Evolutionary conservation across 2,113 vertebrate genomes (phyloP).

Genomic region (Candoia aspera): DNA sequence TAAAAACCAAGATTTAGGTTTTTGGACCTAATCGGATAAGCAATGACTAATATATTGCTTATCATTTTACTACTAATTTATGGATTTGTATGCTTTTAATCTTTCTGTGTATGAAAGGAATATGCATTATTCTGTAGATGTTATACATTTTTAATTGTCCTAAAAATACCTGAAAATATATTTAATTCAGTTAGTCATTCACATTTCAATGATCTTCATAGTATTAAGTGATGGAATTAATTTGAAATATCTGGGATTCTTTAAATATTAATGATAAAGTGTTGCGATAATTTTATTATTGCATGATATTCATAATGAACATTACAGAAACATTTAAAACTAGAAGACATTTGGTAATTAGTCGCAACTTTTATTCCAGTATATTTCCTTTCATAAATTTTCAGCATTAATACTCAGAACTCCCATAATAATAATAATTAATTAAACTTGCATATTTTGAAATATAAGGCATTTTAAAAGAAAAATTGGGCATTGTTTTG

Average conservation of each 20-base stretch:
- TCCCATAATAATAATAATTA: slow-evolving; percentile 8
- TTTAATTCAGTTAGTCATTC: slow-evolving; percentile 78
- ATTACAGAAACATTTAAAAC: slow-evolving; percentile 52
- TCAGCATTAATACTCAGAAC: slow-evolving; percentile 21
- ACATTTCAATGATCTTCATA: slow-evolving; percentile 76
- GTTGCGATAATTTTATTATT: slow-evolving; percentile 54
- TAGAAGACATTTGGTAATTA: slow-evolving; percentile 29
- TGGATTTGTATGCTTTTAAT: slow-evolving; percentile 68
- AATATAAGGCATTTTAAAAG: slow-evolving; percentile 24
- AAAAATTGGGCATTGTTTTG: background rate
- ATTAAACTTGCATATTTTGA: background rate
- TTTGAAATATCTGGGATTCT: slow-evolving; percentile 68
- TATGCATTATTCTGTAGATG: slow-evolving; percentile 72
- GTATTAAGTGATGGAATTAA: slow-evolving; percentile 68
- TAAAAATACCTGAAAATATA: slow-evolving; percentile 69
- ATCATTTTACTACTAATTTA: slow-evolving; percentile 60
- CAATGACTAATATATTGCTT: slow-evolving; percentile 43
- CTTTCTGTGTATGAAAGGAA: slow-evolving; percentile 70
- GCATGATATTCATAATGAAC: slow-evolving; percentile 46
- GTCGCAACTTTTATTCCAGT: slow-evolving; percentile 29
- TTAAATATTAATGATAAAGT: slow-evolving; percentile 52
- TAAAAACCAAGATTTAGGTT: slow-evolving; percentile 45
- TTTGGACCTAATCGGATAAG: slow-evolving; percentile 29
- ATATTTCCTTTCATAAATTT: background rate
- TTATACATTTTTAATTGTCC: slow-evolving; percentile 77